Base-by-base conservation (phyloP, 2,888 invertebrate species). In the Podabrus alpinus region DNA sequence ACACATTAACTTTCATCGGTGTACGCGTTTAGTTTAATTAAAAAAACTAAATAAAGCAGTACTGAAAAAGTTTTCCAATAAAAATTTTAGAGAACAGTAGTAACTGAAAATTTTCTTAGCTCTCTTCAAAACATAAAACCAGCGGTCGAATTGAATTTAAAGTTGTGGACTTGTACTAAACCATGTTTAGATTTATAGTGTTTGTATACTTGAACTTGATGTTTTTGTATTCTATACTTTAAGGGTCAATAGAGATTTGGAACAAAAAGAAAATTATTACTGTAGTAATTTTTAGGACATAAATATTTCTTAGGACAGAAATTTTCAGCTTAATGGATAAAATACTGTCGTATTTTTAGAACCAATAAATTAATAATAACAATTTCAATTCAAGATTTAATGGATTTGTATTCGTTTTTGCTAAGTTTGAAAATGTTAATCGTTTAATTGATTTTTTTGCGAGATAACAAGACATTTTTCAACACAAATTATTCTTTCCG, bases 91-190 rank as follows among this genome's bases (percentile, higher is more conserved):
- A 45, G 59, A 45, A 59, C 21, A 21, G 68, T 60, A 68, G 59
- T 24, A 68, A 60, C 60, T n/a, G 24, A 59, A 60, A 68, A 60
- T 69, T 60, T 60, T 25, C 15, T 60, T 60, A 60, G 60, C 60
- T 59, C 15, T 15, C 19, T 61, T 24, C 24, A 16, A 61, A 21
- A 15, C 15, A 61, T 69, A 69, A 69, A 61, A 24, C 61, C 59
- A 60, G 59, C 60, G 61, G 60, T 69, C 69, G 60, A 59, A 69
- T 21, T 69, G 61, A 69, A 69, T 69, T 69, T 69, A 69, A 69
- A 69, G 69, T 24, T 69, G 21, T 69, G 61, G 21, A 69, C 19
- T 19, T 61, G 69, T 3, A 60, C 21, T 69, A 69, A 69, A 69
- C 59, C 61, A 24, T 61, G 69, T 15, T 59, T 15, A 59, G 60